Base-by-base conservation (phyloP, 2,797 vertebrate genomes). In the Cryptoblepharus egeriae region DNA sequence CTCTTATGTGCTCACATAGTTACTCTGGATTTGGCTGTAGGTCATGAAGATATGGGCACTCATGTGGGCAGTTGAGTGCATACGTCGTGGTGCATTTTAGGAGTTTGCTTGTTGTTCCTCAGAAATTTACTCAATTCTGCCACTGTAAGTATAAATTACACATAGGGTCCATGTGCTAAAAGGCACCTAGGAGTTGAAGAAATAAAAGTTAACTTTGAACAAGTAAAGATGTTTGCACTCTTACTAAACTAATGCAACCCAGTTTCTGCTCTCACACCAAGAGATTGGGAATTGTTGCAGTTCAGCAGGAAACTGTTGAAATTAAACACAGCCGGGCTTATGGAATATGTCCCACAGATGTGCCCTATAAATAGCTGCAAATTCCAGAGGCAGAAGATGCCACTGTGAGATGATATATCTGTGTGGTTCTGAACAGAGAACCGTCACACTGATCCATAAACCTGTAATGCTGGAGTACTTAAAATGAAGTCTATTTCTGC, bases 291-390 rank as follows among this genome's bases (percentile, higher is more conserved):
- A 65, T 70, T 82, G 88, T 73, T 82, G 87, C 84, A 82, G 24
- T 68, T 30, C 73, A 58, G 60, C 49, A 24, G 69, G 63, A 61
- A 68, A 65, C 74, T 13, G 10, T 61, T 58, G 26, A 39, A 73
- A 81, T 37, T 84, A 84, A 77, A 64, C 85, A 83, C 86, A 71
- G 79, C 85, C 76, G 2, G 74, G 72, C 80, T 87, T 85, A 73
- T 24, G 81, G 86, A 81, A 82, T 90, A 89, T 87, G 74, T 83
- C 88, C 87, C 82, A 75, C 80, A 90, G 88, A 92, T 68, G 77
- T 26, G 61, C 10, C 6, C 91, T 92, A 92, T 92, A 91, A 92
- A 90, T 92, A 89, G 88, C 63, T 79, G 2, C 0, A 9, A 78
- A 81, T 7, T 85, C 84, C 82, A 63, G n/a, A 55, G 22, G 39